These are phyloP conservation scores for Hartigia nigra DNA, from an alignment of 2,888 invertebrate genomes.

Conservation along the genomic window DNA sequence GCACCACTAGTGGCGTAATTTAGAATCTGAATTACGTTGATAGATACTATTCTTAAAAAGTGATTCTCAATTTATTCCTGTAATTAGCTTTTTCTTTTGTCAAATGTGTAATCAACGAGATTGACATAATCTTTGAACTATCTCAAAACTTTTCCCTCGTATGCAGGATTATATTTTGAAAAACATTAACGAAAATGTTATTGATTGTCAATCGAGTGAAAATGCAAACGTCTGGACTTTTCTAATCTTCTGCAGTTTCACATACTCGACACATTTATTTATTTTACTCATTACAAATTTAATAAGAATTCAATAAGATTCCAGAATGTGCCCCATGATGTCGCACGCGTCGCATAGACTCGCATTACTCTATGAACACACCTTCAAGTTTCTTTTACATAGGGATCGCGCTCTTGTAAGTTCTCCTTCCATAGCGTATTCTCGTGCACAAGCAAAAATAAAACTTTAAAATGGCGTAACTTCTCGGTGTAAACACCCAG, in stretches of 20 bases:
- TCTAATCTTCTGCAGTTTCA: background rate
- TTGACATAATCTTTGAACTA: background rate
- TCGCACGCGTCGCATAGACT: background rate
- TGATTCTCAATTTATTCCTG: background rate
- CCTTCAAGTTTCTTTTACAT: constrained; percentile 5
- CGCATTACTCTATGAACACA: background rate
- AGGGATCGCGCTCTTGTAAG: background rate
- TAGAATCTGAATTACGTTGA: background rate
- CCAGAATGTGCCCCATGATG: background rate
- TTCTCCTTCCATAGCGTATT: constrained; percentile 3
- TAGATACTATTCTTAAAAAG: background rate
- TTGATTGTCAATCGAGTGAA: background rate
- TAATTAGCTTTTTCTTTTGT: background rate
- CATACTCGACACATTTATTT: background rate
- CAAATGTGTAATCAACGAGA: background rate
- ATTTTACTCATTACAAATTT: background rate
- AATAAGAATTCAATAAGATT: background rate
- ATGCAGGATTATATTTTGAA: background rate
- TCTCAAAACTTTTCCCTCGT: background rate
- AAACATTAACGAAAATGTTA: background rate
- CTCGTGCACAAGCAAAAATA: constrained; percentile 37
- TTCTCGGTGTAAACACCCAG: constrained; percentile 60
- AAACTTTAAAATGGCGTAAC: constrained; percentile 64
- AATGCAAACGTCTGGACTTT: background rate
- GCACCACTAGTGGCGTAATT: background rate